Percentiles rank a stretch among this genome's conserved stretches.
Evolutionary conservation across 92 coral and sea anemone species (phyloP).

Genomic region (Nematostella vectensis): DNA sequence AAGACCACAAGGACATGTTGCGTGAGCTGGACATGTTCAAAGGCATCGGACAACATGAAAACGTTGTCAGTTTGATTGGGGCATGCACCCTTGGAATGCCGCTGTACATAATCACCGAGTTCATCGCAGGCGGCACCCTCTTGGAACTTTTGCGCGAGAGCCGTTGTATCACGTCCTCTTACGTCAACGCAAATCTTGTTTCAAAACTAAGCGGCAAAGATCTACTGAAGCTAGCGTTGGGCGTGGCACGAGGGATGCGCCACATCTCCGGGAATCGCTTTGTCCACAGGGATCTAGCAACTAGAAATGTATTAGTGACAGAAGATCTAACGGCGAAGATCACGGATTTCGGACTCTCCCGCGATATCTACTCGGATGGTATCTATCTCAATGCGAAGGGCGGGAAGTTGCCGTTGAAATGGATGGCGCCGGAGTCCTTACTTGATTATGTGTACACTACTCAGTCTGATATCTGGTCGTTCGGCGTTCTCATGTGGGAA

Average conservation of each 20-base stretch:
- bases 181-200: constrained; percentile 21
- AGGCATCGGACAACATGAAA: constrained; percentile 34
- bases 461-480: constrained; percentile 60
- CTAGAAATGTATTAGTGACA: constrained; percentile 42
- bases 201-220: constrained; percentile 23
- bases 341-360: constrained; percentile 55
- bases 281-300: constrained; percentile 56
- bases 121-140: constrained; percentile 49
- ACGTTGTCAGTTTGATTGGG: constrained; percentile 37
- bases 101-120: constrained; percentile 41
- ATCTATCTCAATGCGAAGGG: constrained; percentile 34
- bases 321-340: constrained; percentile 32
- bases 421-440: constrained; percentile 70
- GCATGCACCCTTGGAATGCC: constrained; percentile 43
- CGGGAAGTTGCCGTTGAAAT: constrained; percentile 34
- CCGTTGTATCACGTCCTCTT: constrained; percentile 20
- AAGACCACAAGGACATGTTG: constrained; percentile 35
- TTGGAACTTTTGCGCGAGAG: constrained; percentile 24
- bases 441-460: constrained; percentile 56
- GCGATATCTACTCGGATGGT: constrained; percentile 45
- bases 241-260: constrained; percentile 49
- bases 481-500: constrained; percentile 62
- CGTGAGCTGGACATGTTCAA: constrained; percentile 38
- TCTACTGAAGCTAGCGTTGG: constrained; percentile 37
- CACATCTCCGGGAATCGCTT: constrained; percentile 23